Conservation (phyloP, 2,113 vertebrate species). For the Euleptes europaea region DNA sequence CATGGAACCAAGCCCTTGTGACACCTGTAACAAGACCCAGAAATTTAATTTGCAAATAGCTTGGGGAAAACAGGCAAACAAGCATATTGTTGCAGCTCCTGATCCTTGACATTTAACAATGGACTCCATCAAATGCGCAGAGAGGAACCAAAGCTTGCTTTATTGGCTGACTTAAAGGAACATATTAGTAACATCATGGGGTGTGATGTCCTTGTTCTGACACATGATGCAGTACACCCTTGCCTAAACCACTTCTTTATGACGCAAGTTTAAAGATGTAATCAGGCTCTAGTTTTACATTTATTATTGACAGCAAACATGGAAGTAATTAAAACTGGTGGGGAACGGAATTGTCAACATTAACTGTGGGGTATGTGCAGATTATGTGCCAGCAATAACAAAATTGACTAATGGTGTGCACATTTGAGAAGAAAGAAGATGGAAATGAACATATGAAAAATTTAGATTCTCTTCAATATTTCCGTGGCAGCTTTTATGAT, state of each 20-base stretch:
- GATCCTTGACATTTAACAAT: conserved; percentile 19
- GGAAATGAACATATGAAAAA: background rate
- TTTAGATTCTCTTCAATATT: background rate
- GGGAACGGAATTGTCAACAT: background rate
- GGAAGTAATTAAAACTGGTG: background rate
- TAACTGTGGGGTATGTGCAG: background rate
- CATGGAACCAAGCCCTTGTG: background rate
- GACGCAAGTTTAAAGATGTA: background rate
- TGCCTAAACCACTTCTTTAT: background rate
- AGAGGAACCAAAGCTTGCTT: conserved; percentile 1
- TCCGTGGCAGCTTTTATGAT: background rate
- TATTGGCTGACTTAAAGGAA: background rate
- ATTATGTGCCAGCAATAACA: background rate
- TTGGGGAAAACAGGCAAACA: conserved; percentile 2
- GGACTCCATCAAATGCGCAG: background rate
- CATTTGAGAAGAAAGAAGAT: background rate
- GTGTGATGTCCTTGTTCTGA: background rate
- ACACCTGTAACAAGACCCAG: conserved; percentile 20
- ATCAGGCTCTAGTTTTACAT: background rate
- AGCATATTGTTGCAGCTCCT: background rate
- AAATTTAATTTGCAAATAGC: conserved; percentile 50
- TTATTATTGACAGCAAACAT: background rate
- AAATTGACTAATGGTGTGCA: background rate
- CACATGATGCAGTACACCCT: background rate
- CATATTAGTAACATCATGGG: background rate